These are phyloP conservation scores for Meteorus sp. DNA, from an alignment of 1,140 invertebrate genomes.

Conservation along the genomic window DNA sequence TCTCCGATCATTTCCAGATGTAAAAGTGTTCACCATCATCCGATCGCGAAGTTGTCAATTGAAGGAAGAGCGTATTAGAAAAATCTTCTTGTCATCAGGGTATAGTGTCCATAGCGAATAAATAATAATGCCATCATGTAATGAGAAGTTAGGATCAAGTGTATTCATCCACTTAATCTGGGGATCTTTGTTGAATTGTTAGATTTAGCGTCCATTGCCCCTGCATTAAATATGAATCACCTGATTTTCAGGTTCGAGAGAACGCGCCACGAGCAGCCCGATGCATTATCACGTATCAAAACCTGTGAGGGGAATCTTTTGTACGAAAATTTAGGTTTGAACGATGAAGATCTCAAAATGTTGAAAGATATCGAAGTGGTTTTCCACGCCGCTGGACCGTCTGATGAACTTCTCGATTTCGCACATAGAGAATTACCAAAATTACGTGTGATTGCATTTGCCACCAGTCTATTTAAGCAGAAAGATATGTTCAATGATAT, in stretches of 20 bases:
- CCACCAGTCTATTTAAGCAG: conserved; percentile 33
- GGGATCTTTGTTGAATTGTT: too few relatives aligned
- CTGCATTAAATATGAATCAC: neutral
- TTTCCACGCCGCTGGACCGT: conserved; percentile 41
- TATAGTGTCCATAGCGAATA: conserved; percentile 26
- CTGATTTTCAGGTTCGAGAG: conserved; percentile 39
- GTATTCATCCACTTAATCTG: too few relatives aligned
- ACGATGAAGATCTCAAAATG: conserved; percentile 5
- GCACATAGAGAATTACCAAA: conserved; percentile 35
- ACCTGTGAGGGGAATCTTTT: conserved; percentile 43
- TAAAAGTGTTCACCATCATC: conserved; percentile 36
- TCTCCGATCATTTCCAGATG: conserved; percentile 35
- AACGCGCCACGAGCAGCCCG: conserved; percentile 34
- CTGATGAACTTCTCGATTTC: conserved; percentile 34
- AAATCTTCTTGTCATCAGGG: conserved; percentile 41
- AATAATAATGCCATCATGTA: neutral
- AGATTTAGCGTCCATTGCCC: too few relatives aligned
- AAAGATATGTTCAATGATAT: conserved; percentile 30
- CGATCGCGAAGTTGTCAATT: conserved; percentile 30
- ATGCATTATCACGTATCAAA: conserved; percentile 36
- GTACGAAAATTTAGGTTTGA: conserved; percentile 37
- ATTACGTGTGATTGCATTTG: conserved; percentile 24
- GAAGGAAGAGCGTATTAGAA: conserved; percentile 40
- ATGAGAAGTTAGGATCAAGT: neutral
- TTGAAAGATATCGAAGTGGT: conserved; percentile 38